Conservation (phyloP, 2,888 invertebrate species). For the Galerucella calmariensis region DNA sequence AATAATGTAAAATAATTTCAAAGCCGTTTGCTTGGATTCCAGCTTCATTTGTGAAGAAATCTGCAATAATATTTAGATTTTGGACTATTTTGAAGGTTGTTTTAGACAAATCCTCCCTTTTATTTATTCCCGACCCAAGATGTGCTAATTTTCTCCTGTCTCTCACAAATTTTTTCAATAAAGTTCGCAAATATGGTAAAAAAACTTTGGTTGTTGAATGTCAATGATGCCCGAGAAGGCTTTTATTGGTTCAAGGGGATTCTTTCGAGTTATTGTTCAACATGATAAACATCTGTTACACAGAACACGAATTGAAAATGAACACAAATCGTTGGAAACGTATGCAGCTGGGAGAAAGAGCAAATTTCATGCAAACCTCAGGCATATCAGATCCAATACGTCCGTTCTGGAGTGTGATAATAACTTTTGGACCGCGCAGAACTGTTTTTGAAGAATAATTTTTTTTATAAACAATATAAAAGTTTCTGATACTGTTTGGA, state of each 20-base stretch:
- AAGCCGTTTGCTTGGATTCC: background rate
- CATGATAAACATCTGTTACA: background rate
- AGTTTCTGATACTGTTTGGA: too few species aligned
- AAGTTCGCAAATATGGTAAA: background rate
- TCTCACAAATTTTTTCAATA: background rate
- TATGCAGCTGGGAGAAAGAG: background rate
- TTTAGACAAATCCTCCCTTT: too few species aligned
- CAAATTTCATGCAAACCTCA: background rate
- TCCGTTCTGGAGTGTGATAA: background rate
- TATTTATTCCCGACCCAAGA: too few species aligned
- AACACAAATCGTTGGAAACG: background rate
- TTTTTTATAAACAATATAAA: too few species aligned
- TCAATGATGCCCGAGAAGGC: background rate
- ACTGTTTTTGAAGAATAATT: too few species aligned
- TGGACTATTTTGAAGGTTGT: too few species aligned
- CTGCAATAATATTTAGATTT: too few species aligned
- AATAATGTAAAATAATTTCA: too few species aligned
- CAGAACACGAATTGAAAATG: background rate
- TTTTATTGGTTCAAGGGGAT: background rate
- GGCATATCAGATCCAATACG: background rate
- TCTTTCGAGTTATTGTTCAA: background rate
- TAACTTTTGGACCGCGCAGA: too few species aligned
- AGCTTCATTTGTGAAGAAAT: background rate
- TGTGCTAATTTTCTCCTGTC: background rate
- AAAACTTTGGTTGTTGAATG: background rate